Evolutionary conservation across 1,140 invertebrate genomes (phyloP), one percentile per base, ranked within the genome.

Genomic region (Harpegnathos saltator): DNA sequence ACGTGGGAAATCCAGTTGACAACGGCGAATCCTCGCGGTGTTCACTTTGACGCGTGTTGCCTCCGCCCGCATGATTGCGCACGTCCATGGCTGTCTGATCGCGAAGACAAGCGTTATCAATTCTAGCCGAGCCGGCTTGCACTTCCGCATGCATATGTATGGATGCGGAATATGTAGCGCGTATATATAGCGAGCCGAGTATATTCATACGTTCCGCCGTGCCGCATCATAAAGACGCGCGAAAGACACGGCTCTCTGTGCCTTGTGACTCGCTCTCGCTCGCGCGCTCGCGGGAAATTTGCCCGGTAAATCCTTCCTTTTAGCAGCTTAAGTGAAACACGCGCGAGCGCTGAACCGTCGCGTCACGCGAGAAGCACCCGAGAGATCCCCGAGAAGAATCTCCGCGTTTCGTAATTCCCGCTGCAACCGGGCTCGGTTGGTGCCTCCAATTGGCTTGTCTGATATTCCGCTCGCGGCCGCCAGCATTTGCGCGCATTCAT

Each of bases 31-130:
- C 26, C 69, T 78, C 29, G 19, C 22, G 14, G 29, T 59, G 24
- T 19, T 69, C 52, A 78, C 33, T 77, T 77, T 56, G 62, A 77
- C 3, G 33, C 9, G 5, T n/a, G n/a, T 29, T 29, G 14, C 19
- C 14, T 38, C 14, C 12, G 14, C 52, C 14, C 12, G 14, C 52
- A 56, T n/a, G 50, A 80, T 80, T 69, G 22, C 52, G 52, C 38
- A 44, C n/a, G 4, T 29, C 71, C 48, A 29, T 78, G 29, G 54
- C 63, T 69, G 56, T 48, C 24, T 58, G 75, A 71, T 71, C 58
- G 52, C 33, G 52, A 69, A 80, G 54, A 69, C 63, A 58, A 78
- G 52, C 24, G 50, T 71, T 58, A 80, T 80, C 66, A 71, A 59
- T 80, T 80, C 63, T n/a, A 19, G 52, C 54, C 22, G 14, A 69